Evolutionary conservation across 2,888 invertebrate genomes (phyloP).

Genomic region (Epinotia bilunana): DNA sequence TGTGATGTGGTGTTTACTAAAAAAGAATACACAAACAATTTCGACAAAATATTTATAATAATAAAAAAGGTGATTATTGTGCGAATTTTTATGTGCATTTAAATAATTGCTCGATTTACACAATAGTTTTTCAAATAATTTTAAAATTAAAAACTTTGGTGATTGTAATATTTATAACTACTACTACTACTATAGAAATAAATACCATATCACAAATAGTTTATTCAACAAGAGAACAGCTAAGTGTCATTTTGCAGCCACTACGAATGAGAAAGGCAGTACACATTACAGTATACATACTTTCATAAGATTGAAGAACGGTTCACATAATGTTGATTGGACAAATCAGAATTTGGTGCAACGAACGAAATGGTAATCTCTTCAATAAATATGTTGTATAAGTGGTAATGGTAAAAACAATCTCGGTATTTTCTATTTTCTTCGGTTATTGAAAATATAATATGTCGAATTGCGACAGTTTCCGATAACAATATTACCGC

Average conservation of each 20-base stretch:
- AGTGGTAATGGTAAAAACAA: neutral
- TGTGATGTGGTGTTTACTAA: constrained; percentile 37
- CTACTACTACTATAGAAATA: constrained; percentile 66
- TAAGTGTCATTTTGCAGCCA: constrained; percentile 74
- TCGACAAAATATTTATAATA: constrained; percentile 42
- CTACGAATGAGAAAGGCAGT: constrained; percentile 50
- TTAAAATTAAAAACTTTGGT: constrained; percentile 71
- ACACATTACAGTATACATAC: constrained; percentile 11
- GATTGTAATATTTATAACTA: constrained; percentile 68
- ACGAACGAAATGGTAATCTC: neutral
- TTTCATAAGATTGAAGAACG: constrained; percentile 15
- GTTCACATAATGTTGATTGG: neutral
- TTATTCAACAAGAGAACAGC: constrained; percentile 74
- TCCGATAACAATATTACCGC: neutral
- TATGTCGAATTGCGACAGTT: neutral
- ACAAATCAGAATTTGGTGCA: neutral
- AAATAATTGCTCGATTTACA: constrained; percentile 58
- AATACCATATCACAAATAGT: constrained; percentile 69
- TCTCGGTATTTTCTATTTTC: neutral
- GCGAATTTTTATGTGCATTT: constrained; percentile 64
- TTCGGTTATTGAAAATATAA: neutral
- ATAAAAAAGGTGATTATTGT: constrained; percentile 56
- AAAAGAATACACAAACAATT: constrained; percentile 39
- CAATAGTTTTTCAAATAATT: constrained; percentile 26
- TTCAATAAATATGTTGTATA: neutral